Evolutionary conservation across 2,888 invertebrate species (phyloP), one percentile per base, ranked within the genome.

Genomic region (Drosophila kanekoi): DNA sequence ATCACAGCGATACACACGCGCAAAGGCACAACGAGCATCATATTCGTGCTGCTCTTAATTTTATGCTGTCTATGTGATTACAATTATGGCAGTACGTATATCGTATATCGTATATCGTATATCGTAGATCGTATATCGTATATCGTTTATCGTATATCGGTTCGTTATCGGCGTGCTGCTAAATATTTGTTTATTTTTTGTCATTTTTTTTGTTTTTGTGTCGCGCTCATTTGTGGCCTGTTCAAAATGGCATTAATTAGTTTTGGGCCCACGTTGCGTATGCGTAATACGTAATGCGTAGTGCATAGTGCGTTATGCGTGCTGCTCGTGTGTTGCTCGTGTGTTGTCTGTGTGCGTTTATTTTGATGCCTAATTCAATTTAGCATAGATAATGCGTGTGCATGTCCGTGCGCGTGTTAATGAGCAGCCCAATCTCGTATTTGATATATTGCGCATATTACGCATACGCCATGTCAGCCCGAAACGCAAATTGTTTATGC

Each of bases 51-150:
- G 77, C 69, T 86, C n/a, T 76, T 87, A 81, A 86, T 89, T 66
- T 69, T 87, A 68, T 89, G 86, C 71, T 89, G 86, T 66, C 79
- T 89, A 70, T 87, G 89, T 79, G 89, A 81, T 77, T 81, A 77
- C 76, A 87, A 89, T 69, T 81, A 89, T 78, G 87, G 81, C 64
- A 89, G 87, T 87, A 88, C 57, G 86, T 80, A 76, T 56, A 64
- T 57, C 62, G 20, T 49, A 49, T 35, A 18, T 18, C 60, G 32
- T 11, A 23, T 41, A 40, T 33, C 59, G 45, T 23, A 23, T 23
- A 23, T 23, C 57, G 86, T 80, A 73, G 53, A 64, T 57, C 61
- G n/a, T n/a, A n/a, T n/a, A n/a, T n/a, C n/a, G 23, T 49, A 41
- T 35, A 18, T 18, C 60, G 32, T n/a, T n/a, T 41, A 41, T 33